These are phyloP conservation scores for Drosophila anomalata DNA, from an alignment of 2,888 invertebrate species.

Conservation along the genomic window DNA sequence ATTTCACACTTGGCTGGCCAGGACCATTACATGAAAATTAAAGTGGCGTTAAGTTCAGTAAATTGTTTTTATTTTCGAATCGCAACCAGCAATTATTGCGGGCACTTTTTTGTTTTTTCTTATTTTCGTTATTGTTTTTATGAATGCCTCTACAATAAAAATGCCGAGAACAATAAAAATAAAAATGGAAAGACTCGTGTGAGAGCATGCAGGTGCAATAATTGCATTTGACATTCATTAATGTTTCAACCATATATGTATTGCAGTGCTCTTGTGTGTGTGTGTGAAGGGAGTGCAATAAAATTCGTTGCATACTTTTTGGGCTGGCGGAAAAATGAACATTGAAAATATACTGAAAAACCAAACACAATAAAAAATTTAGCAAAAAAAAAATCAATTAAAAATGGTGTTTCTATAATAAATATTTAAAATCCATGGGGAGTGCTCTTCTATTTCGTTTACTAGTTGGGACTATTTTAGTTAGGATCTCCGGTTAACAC, in stretches of 20 bases:
- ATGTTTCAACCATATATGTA: slow-evolving; percentile 40
- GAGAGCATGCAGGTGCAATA: slow-evolving; percentile 67
- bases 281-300: slow-evolving; percentile 15
- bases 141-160: slow-evolving; percentile 23
- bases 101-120: slow-evolving; percentile 12
- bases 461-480: slow-evolving; percentile 6
- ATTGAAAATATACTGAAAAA: slow-evolving; percentile 13
- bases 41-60: slow-evolving; percentile 22
- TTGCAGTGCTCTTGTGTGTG: slow-evolving; percentile 1
- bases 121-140: background rate
- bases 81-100: slow-evolving; percentile 37
- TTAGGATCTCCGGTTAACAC: slow-evolving; percentile 15
- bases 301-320: slow-evolving; percentile 60
- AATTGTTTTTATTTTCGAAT: slow-evolving; percentile 16
- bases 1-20: slow-evolving; percentile 29
- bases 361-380: slow-evolving; percentile 4
- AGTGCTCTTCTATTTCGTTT: slow-evolving; percentile 18
- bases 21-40: slow-evolving; percentile 20
- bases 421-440: slow-evolving; percentile 24
- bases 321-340: slow-evolving; percentile 37
- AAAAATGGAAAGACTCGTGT: slow-evolving; percentile 14
- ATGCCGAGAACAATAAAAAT: background rate
- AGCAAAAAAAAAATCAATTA: background rate
- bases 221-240: slow-evolving; percentile 73
- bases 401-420: slow-evolving; percentile 1